Evolutionary conservation across 2,888 invertebrate genomes (phyloP).

Genomic region (Chironomus riparius): DNA sequence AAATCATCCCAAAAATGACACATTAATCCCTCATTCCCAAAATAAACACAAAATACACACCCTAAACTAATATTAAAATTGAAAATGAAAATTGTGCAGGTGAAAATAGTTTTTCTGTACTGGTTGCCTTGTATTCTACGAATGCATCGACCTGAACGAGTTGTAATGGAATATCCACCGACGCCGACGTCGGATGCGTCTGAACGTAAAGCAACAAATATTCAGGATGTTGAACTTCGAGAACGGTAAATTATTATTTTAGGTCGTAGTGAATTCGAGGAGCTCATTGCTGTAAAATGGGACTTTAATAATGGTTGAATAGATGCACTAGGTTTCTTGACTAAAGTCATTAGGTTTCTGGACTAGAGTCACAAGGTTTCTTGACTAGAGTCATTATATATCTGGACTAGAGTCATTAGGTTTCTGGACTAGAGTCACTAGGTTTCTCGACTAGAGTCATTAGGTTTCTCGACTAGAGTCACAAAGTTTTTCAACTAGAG

Average conservation of each 20-base stretch:
- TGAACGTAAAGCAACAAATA: constrained; percentile 62
- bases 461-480: too few relatives aligned
- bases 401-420: too few relatives aligned
- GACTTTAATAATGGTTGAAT: not conserved
- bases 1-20: not conserved
- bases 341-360: too few relatives aligned
- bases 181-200: constrained; percentile 49
- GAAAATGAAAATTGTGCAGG: constrained; percentile 46
- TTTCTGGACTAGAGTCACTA: too few relatives aligned
- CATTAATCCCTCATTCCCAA: not conserved
- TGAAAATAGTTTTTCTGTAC: constrained; percentile 84
- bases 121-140: constrained; percentile 96
- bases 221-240: constrained; percentile 78
- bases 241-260: constrained; percentile 46
- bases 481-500: too few relatives aligned
- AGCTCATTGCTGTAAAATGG: too few relatives aligned
- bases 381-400: too few relatives aligned
- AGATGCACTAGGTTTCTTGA: too few relatives aligned
- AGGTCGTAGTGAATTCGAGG: not conserved
- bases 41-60: not conserved
- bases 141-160: constrained; percentile 70
- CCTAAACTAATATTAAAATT: constrained; percentile 31
- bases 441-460: too few relatives aligned
- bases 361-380: too few relatives aligned
- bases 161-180: constrained; percentile 43